Evolutionary conservation across 2,888 invertebrate genomes (phyloP).

Genomic region (Sicus ferrugineus): DNA sequence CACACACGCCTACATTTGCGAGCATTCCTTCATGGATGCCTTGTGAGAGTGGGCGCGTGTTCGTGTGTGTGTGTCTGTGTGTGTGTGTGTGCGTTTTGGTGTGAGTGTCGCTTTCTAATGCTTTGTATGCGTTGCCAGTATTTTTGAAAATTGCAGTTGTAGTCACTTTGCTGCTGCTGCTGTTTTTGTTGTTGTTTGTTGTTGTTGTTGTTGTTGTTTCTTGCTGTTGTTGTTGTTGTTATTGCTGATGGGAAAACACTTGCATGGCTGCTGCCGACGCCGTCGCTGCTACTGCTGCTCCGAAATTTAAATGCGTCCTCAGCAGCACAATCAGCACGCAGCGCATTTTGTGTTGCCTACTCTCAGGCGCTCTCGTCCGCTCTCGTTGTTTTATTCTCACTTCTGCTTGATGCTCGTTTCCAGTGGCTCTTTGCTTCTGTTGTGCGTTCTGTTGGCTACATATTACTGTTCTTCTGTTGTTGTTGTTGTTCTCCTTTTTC

Average conservation of each 20-base stretch:
- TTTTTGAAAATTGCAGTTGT: background rate
- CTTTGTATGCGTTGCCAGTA: background rate
- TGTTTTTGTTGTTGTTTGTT: conserved; percentile 8
- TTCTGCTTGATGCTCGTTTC: background rate
- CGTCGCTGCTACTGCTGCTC: conserved; percentile 42
- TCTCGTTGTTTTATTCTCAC: too few species aligned
- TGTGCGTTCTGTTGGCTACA: background rate
- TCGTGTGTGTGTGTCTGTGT: conserved; percentile 37
- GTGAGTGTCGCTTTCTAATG: conserved; percentile 19
- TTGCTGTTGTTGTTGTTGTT: conserved; percentile 1
- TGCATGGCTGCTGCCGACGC: too few species aligned
- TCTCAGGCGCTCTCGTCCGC: conserved; percentile 18
- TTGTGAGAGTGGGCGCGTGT: background rate
- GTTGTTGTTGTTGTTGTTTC: conserved; percentile 4
- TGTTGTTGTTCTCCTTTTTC: background rate
- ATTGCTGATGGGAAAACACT: too few species aligned
- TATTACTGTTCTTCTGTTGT: background rate
- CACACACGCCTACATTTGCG: too few species aligned
- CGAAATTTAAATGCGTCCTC: conserved; percentile 56
- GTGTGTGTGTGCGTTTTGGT: conserved; percentile 37
- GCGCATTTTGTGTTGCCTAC: conserved; percentile 50
- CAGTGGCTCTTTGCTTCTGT: background rate
- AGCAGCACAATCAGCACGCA: conserved; percentile 58
- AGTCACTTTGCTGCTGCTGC: background rate
- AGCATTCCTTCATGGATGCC: too few species aligned